phyloP scores from a whole-genome alignment of 2,888 invertebrate genomes.

The Tolmerus cingulatus region DNA sequence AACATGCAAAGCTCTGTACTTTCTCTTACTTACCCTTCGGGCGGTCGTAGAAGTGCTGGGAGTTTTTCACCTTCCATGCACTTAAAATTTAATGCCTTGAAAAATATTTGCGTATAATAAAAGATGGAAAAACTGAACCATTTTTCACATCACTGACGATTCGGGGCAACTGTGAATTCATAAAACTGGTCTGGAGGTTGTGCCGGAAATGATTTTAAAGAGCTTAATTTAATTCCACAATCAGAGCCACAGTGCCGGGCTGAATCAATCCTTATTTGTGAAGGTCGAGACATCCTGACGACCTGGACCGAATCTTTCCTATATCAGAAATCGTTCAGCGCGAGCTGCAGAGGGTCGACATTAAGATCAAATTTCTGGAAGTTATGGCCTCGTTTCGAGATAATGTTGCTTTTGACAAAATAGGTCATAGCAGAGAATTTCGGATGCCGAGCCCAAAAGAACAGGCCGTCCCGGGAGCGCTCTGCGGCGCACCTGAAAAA shows the following conservation, averaged over 20 bases:
- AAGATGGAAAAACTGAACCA: neutral
- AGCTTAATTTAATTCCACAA: neutral
- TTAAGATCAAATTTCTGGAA: slow-evolving; percentile 30
- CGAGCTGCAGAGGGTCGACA: slow-evolving; percentile 16
- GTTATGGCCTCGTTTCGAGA: slow-evolving; percentile 11
- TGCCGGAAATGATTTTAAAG: neutral
- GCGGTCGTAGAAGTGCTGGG: neutral
- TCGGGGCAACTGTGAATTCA: neutral
- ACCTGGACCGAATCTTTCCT: neutral
- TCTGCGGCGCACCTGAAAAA: neutral
- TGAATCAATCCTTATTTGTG: neutral
- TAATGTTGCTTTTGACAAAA: slow-evolving; percentile 25
- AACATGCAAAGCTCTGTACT: neutral
- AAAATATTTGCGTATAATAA: neutral
- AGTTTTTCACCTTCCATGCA: neutral
- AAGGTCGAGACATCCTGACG: neutral
- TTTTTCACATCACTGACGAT: neutral
- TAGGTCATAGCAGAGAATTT: neutral
- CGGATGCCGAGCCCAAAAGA: neutral
- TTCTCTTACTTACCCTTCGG: neutral
- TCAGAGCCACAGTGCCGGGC: neutral
- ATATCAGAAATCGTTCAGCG: neutral
- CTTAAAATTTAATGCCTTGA: neutral
- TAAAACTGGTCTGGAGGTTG: neutral
- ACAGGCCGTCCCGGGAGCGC: neutral